These are phyloP conservation scores for Neodiprion fabricii DNA, from an alignment of 1,140 invertebrate species.

Conservation along the genomic window DNA sequence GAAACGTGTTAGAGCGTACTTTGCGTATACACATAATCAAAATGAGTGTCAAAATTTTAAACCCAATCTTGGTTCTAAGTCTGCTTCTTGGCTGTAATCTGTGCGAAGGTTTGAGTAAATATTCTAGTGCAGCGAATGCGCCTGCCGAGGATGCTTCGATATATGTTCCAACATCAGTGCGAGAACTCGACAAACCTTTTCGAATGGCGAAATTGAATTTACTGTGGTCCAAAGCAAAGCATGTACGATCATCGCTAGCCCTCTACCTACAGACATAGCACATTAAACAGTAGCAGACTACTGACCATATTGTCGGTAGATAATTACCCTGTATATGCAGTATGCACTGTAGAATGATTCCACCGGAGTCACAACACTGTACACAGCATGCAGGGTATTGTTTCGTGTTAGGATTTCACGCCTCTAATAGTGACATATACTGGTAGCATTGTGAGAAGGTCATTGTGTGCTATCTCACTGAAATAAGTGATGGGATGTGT, in stretches of 20 bases:
- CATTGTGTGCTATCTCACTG: too few relatives aligned
- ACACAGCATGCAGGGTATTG: background rate
- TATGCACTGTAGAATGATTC: too few relatives aligned
- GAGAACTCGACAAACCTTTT: conserved; percentile 78
- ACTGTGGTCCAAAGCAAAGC: conserved; percentile 83
- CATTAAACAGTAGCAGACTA: too few relatives aligned
- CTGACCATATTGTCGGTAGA: too few relatives aligned
- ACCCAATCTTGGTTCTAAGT: background rate
- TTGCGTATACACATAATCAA: background rate
- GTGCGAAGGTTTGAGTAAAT: conserved; percentile 57
- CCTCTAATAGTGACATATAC: too few relatives aligned
- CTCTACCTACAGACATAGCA: background rate
- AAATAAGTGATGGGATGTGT: too few relatives aligned
- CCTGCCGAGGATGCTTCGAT: conserved; percentile 51
- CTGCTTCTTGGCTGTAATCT: too few relatives aligned
- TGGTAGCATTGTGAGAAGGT: too few relatives aligned
- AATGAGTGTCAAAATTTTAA: background rate
- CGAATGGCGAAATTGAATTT: conserved; percentile 86
- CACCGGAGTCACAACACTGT: background rate
- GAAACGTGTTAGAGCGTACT: too few relatives aligned
- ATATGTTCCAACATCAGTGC: conserved; percentile 58
- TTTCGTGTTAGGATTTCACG: too few relatives aligned
- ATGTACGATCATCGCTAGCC: conserved; percentile 63
- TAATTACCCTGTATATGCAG: too few relatives aligned
- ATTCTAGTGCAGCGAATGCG: conserved; percentile 66